Evolutionary conservation across 2,888 invertebrate genomes (phyloP), one percentile per base, ranked within the genome.

Genomic region (Lottia gigantea): DNA sequence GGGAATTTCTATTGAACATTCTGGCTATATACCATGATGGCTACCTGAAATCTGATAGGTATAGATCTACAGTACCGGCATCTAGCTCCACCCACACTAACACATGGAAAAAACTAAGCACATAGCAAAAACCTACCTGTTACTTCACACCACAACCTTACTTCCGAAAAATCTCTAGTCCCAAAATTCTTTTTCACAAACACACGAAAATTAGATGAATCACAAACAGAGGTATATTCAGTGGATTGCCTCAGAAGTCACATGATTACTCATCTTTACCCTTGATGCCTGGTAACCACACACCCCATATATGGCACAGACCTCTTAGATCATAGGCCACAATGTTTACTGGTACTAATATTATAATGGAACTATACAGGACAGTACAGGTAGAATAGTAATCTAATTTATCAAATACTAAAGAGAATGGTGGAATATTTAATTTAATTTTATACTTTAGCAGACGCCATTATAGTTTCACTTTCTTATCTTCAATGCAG

Each of bases 181-280:
- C 66, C 55, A 61, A 8, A 55, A 23, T 55, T 55, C 19, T 55
- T 55, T 55, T 55, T 55, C 11, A 19, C 55, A 23, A 49, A 23
- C 23, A 55, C 11, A 26, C 23, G 46, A 61, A 71, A 47, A 68
- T 62, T 49, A 55, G 62, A 66, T 40, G 65, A 66, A 55, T 64
- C 69, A 69, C 64, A 62, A 19, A 64, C 64, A 62, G 55, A 49
- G 31, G 40, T 64, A 66, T 61, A 46, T 46, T 61, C 64, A 62
- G 69, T 67, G 65, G 62, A 46, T n/a, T 61, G 64, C 61, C 63
- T 64, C 47, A 46, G 61, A n/a, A 72, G 67, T 69, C 72, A 66
- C 67, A 68, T 55, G 69, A 66, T 72, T 72, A 72, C 72, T 67
- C 72, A 72, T 70, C 66, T 64, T 25, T 31, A 61, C 61, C 49